Evolutionary conservation across 2,888 invertebrate species (phyloP).

Genomic region (Dolichomitus sp.): DNA sequence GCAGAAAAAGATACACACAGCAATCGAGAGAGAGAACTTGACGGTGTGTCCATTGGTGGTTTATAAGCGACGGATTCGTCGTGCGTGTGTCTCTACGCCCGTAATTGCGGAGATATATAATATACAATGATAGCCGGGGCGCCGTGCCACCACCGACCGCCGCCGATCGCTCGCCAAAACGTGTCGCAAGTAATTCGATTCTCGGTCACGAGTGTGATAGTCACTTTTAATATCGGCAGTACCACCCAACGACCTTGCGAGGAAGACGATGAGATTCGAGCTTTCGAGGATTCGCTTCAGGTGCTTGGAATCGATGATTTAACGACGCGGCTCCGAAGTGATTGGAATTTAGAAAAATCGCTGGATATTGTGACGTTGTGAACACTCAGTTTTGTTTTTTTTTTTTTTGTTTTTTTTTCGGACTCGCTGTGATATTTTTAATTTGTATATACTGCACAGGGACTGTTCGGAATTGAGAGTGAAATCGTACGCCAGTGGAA

Average conservation of each 20-base stretch:
- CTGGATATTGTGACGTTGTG: constrained; percentile 3
- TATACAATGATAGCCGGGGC: constrained; percentile 69
- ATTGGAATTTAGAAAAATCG: not conserved
- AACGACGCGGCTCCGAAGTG: not conserved
- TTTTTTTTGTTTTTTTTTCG: not conserved
- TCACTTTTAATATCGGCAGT: constrained; percentile 75
- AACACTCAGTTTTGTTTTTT: not conserved
- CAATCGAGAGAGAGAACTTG: not conserved
- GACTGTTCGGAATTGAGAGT: not conserved
- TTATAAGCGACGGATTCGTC: not conserved
- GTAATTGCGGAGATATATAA: constrained; percentile 49
- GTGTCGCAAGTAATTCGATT: constrained; percentile 78
- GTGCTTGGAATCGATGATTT: constrained; percentile 46
- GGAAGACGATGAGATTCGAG: constrained; percentile 57
- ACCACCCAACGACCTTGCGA: constrained; percentile 72
- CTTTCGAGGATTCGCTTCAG: constrained; percentile 49
- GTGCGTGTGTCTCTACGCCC: constrained; percentile 8
- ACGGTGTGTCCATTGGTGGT: not conserved
- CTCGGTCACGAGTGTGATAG: constrained; percentile 76
- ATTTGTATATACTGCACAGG: not conserved
- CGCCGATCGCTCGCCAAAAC: constrained; percentile 76
- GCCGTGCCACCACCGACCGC: constrained; percentile 69
- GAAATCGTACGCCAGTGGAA: not conserved
- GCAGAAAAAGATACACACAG: not conserved
- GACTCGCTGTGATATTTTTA: not conserved